Base-by-base conservation (phyloP, 2,113 vertebrate species). In the Gracilinanus agilis region DNA sequence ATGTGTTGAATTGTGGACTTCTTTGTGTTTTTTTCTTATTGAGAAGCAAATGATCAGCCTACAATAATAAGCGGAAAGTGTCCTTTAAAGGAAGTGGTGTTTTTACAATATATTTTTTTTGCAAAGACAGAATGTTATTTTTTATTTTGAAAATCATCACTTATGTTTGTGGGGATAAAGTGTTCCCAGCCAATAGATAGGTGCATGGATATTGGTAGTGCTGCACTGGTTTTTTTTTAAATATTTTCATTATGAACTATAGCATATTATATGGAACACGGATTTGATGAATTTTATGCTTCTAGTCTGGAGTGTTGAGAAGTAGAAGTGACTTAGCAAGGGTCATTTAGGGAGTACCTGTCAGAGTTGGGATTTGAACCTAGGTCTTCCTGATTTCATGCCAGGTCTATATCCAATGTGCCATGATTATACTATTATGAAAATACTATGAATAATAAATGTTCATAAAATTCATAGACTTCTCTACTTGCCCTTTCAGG, bases 71-170 rank as follows among this genome's bases (percentile, higher is more conserved):
- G 88, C 3, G 34, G 54, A 44, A 12, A 88, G 54, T 83, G 2
- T 91, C 13, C 29, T 49, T 6, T n/a, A n/a, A 94, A 94, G 27
- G 92, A 94, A 83, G 94, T 61, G 19, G 54, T 67, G 23, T 95
- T 93, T 94, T 44, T 91, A 94, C 89, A 94, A 92, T 88, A 93
- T 56, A 91, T 91, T 93, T 96, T 90, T 90, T 44, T 93, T 12
- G 54, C 53, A 94, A 56, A 6, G 92, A 44, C 67, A 89, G 55
- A 40, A 2, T 93, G 44, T 91, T 40, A 54, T 88, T 2, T 83
- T 24, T 90, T 92, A 92, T 27, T 24, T 90, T 95, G 9, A 94
- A 9, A 91, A 93, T 83, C 34, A 93, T 16, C 93, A 88, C 0
- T 92, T 91, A 56, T 16, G 12, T 90, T 34, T 90, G 94, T 49